Percentiles rank a stretch among this genome's conserved stretches.
Evolutionary conservation across 2,888 invertebrate genomes (phyloP).

Genomic region (Kryphioiulus occultus): DNA sequence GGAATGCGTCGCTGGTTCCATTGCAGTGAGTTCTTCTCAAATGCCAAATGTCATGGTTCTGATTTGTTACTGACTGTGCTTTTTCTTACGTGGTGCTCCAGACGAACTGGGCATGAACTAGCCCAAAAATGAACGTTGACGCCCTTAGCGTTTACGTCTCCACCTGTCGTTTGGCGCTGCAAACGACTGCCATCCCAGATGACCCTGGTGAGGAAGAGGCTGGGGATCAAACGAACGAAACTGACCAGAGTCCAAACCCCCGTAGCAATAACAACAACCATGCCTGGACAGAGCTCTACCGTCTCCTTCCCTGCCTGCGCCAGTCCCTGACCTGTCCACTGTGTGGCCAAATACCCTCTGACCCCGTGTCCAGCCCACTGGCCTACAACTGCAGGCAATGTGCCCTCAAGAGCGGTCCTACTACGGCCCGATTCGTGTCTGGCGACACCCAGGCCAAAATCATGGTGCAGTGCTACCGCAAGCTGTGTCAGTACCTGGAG

Average conservation of each 20-base stretch:
- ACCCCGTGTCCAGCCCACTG: background rate
- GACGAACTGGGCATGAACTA: background rate
- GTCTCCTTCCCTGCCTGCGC: background rate
- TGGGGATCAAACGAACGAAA: background rate
- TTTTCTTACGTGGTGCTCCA: background rate
- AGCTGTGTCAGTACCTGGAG: conserved; percentile 28
- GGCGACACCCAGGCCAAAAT: background rate
- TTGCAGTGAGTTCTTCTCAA: background rate
- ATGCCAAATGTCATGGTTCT: background rate
- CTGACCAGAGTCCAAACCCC: background rate
- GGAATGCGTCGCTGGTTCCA: background rate
- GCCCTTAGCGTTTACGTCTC: conserved; percentile 37
- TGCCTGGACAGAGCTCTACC: conserved; percentile 2
- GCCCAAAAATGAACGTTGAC: conserved; percentile 11
- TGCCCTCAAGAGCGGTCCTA: background rate
- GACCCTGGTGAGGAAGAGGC: background rate
- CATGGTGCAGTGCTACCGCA: conserved; percentile 32
- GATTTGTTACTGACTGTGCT: background rate
- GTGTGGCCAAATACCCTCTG: background rate
- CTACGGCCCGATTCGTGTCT: background rate
- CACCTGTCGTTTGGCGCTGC: conserved; percentile 38
- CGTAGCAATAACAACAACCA: background rate
- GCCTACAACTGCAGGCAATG: conserved; percentile 8
- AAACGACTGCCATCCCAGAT: background rate
- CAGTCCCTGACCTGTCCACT: conserved; percentile 3